Evolutionary conservation across 2,888 invertebrate species (phyloP), one percentile per base, ranked within the genome.

Genomic region (Caenorhabditis sinica): DNA sequence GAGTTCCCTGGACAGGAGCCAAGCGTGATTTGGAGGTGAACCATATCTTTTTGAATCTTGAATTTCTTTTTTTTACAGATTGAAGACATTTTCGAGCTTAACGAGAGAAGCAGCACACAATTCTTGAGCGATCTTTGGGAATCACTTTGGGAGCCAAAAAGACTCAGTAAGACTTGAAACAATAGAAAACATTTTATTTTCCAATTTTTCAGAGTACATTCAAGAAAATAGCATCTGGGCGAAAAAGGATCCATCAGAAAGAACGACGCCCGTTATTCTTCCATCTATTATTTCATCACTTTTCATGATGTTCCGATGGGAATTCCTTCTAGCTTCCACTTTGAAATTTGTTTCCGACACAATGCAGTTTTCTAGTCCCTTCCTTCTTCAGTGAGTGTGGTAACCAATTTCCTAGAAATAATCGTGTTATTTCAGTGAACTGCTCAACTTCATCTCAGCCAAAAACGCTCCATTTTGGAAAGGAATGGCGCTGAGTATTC

Each of bases 281-380:
- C 96, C 96, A 0, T 97, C 96, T 0, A 95, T 98, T 89, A 94
- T 97, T 91, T 95, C 95, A 43, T 96, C 96, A 0, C 94, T 99
- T 63, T 95, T 96, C 88, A 95, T 95, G 93, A 96, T 97, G 6
- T 98, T 97, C 93, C 96, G 97, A 63, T 95, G 95, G 0, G 95
- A 96, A 75, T 97, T 97, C 93, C 84, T 97, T 1, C 95, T 96
- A 90, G 97, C 97, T n/a, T 95, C 96, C 0, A 43, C 81, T 0
- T 73, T 92, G 69, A 92, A 92, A 82, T 61, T 89, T n/a, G 65
- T 84, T 33, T 89, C 92, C 2, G 92, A 92, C 66, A 88, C 90
- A 5, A 93, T 98, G 73, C 96, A 96, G 87, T 98, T 98, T 93
- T 95, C 96, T 56, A 96, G 96, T 90, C 98, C 98, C 0, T 95